These are phyloP conservation scores for Plagodis dolabraria DNA, from an alignment of 2,888 invertebrate genomes.

Conservation along the genomic window DNA sequence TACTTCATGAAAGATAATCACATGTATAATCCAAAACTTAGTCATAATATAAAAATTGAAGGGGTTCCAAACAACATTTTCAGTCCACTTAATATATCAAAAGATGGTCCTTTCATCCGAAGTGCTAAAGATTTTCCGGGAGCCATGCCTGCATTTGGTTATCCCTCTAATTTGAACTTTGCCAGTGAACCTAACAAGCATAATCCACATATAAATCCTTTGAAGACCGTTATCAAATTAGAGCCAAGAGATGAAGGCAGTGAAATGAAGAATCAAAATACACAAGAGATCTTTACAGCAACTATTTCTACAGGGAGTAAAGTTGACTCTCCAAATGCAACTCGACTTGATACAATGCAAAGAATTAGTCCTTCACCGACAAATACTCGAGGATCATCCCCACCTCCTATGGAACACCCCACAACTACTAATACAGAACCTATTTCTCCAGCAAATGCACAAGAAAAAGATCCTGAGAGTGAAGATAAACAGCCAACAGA, in stretches of 20 bases:
- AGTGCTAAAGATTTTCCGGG: slow-evolving; percentile 73
- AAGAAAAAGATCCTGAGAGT: slow-evolving; percentile 73
- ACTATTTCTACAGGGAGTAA: slow-evolving; percentile 74
- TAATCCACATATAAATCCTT: slow-evolving; percentile 72
- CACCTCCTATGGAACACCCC: slow-evolving; percentile 76
- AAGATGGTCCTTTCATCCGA: slow-evolving; percentile 74
- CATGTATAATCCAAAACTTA: slow-evolving; percentile 74
- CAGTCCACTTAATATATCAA: slow-evolving; percentile 74
- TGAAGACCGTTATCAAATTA: slow-evolving; percentile 80
- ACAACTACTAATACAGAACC: slow-evolving; percentile 71
- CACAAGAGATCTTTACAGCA: slow-evolving; percentile 80
- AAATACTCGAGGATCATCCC: slow-evolving; percentile 68
- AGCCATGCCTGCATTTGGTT: slow-evolving; percentile 72
- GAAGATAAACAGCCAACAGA: slow-evolving; percentile 80
- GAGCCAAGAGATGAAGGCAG: slow-evolving; percentile 79
- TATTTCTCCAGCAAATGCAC: slow-evolving; percentile 74
- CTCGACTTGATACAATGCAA: slow-evolving; percentile 72
- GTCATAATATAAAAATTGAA: slow-evolving; percentile 77
- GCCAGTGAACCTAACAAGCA: slow-evolving; percentile 74
- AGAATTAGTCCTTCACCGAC: slow-evolving; percentile 78
- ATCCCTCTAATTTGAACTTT: slow-evolving; percentile 72
- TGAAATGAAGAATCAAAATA: slow-evolving; percentile 77
- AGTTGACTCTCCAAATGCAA: slow-evolving; percentile 74
- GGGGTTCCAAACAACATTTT: slow-evolving; percentile 73
- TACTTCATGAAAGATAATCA: slow-evolving; percentile 79